Conservation (phyloP, 2,888 invertebrate genomes). For the Phengaris alcon region DNA sequence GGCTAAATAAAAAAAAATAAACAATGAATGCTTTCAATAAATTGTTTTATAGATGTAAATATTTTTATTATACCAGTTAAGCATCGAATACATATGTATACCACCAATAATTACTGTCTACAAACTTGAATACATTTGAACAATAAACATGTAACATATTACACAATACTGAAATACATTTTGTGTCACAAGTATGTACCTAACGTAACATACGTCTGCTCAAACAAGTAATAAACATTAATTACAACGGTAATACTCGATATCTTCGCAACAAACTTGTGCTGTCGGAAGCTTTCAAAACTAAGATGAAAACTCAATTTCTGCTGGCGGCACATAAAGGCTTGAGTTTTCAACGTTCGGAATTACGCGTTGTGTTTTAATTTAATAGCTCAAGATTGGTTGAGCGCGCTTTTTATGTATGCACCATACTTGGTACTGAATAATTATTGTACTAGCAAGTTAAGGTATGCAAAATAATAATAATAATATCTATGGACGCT, state of each 20-base stretch:
- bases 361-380: slow-evolving; percentile 16
- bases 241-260: slow-evolving; percentile 24
- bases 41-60: too few species aligned
- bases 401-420: slow-evolving; percentile 1
- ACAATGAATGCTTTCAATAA: too few species aligned
- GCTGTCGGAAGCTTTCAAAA: slow-evolving; percentile 25
- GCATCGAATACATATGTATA: too few species aligned
- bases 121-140: not conserved
- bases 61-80: too few species aligned
- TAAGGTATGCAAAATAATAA: too few species aligned
- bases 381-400: slow-evolving; percentile 20
- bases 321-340: slow-evolving; percentile 24
- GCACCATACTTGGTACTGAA: not conserved
- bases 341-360: slow-evolving; percentile 10
- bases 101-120: too few species aligned
- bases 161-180: not conserved
- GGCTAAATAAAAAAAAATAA: too few species aligned
- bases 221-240: slow-evolving; percentile 21
- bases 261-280: slow-evolving; percentile 21
- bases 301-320: slow-evolving; percentile 29
- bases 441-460: too few species aligned
- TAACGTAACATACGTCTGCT: not conserved
- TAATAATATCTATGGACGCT: too few species aligned
- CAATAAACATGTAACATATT: not conserved
- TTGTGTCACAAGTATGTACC: not conserved